Conservation (phyloP, 2,797 vertebrate genomes). For the Xiphorhynchus erythropygius region DNA sequence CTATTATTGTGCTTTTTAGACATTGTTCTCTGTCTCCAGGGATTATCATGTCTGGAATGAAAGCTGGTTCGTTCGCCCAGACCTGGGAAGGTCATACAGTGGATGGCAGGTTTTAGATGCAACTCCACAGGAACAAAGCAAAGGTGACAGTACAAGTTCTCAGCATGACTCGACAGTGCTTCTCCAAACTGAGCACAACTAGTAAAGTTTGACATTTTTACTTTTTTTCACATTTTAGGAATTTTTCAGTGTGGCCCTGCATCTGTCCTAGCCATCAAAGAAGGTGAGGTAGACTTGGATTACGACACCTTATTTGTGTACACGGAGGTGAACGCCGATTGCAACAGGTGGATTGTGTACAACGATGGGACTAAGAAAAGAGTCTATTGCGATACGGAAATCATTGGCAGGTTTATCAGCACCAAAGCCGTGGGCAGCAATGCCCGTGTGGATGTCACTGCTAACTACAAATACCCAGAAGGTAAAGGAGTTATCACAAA, state of each 20-base stretch:
- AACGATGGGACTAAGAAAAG: slow-evolving; percentile 67
- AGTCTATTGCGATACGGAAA: slow-evolving; percentile 68
- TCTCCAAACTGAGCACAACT: neutral
- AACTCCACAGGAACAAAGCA: slow-evolving; percentile 88
- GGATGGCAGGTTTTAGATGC: slow-evolving; percentile 92
- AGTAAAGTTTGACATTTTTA: neutral
- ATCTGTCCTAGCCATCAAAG: slow-evolving; percentile 74
- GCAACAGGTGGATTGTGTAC: slow-evolving; percentile 75
- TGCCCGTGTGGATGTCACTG: slow-evolving; percentile 80
- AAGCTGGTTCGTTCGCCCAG: slow-evolving; percentile 85
- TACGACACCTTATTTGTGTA: slow-evolving; percentile 78
- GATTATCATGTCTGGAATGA: slow-evolving; percentile 92
- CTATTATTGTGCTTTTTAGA: neutral
- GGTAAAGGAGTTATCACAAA: slow-evolving; percentile 71
- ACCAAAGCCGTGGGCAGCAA: slow-evolving; percentile 86
- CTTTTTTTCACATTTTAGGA: slow-evolving; percentile 31
- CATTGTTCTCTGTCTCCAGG: slow-evolving; percentile 74
- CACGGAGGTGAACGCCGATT: slow-evolving; percentile 76
- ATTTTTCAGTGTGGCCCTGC: slow-evolving; percentile 79
- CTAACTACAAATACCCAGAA: slow-evolving; percentile 86
- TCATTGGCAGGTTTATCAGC: slow-evolving; percentile 85
- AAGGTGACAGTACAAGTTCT: slow-evolving; percentile 69
- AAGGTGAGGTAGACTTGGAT: slow-evolving; percentile 73
- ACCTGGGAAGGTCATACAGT: slow-evolving; percentile 75
- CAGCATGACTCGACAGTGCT: neutral